Evolutionary conservation across 2,113 vertebrate species (phyloP).

Genomic region (Ictalurus punctatus): DNA sequence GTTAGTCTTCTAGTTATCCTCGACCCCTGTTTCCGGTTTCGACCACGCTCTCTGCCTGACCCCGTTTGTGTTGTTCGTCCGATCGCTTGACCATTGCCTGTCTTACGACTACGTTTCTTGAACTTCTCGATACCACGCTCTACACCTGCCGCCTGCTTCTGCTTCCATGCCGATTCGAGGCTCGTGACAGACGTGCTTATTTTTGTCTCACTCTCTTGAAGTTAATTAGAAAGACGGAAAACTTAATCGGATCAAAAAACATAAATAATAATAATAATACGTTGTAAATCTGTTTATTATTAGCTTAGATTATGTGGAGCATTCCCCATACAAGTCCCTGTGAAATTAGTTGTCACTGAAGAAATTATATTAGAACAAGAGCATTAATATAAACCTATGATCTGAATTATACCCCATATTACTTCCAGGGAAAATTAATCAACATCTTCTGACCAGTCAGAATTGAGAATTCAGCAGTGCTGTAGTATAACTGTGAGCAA

Average conservation of each 20-base stretch:
- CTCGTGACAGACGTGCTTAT: background rate
- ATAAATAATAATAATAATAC: too few relatives aligned
- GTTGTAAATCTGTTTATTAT: background rate
- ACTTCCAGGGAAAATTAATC: background rate
- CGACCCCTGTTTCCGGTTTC: too few relatives aligned
- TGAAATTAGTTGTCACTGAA: background rate
- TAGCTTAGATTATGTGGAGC: background rate
- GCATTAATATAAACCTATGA: background rate
- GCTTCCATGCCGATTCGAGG: too few relatives aligned
- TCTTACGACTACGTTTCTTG: too few relatives aligned
- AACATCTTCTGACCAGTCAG: background rate
- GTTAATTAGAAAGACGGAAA: background rate
- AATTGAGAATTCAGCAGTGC: background rate
- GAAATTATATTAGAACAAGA: background rate
- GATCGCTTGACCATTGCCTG: too few relatives aligned
- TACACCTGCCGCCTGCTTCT: too few relatives aligned
- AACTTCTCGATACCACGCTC: too few relatives aligned
- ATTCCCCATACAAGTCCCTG: background rate
- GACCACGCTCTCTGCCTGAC: too few relatives aligned
- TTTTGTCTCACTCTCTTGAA: background rate
- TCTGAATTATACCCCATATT: background rate
- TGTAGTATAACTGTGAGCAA: background rate
- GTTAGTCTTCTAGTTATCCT: too few relatives aligned
- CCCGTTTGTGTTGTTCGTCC: too few relatives aligned
- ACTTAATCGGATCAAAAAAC: too few relatives aligned